Evolutionary conservation across 2,888 invertebrate genomes (phyloP).

Genomic region (Callosobruchus maculatus): DNA sequence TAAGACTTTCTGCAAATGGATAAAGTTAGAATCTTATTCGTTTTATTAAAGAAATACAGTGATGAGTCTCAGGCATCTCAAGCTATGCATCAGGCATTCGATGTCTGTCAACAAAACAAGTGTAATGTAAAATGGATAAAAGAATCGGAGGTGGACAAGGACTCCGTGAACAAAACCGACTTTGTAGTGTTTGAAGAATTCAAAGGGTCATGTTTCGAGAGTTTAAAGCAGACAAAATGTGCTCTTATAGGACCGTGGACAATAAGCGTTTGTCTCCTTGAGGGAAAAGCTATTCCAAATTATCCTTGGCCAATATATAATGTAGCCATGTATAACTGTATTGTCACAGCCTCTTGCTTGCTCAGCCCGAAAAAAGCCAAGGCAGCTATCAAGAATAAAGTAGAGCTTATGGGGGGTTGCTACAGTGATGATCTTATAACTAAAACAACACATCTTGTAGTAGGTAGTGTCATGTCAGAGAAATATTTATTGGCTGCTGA

Average conservation of each 20-base stretch:
- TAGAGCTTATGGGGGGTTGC: constrained; percentile 75
- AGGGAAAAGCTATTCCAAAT: constrained; percentile 70
- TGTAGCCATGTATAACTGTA: constrained; percentile 72
- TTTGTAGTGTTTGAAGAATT: constrained; percentile 79
- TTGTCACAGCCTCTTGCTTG: constrained; percentile 59
- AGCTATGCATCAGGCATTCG: constrained; percentile 60
- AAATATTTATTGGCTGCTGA: constrained; percentile 76
- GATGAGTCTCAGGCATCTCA: constrained; percentile 56
- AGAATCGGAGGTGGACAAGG: constrained; percentile 56
- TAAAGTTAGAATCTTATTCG: constrained; percentile 46
- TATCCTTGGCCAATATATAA: constrained; percentile 74
- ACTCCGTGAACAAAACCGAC: constrained; percentile 61
- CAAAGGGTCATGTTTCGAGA: constrained; percentile 67
- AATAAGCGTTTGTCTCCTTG: constrained; percentile 68
- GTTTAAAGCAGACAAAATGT: constrained; percentile 61
- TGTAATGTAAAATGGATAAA: constrained; percentile 62
- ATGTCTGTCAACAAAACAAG: constrained; percentile 55
- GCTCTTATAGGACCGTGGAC: constrained; percentile 83
- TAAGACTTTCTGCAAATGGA: constrained; percentile 21
- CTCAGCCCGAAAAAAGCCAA: constrained; percentile 44
- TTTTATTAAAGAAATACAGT: constrained; percentile 52
- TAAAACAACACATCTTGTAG: constrained; percentile 77
- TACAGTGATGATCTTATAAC: constrained; percentile 62
- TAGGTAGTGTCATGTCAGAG: constrained; percentile 70
- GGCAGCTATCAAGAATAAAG: constrained; percentile 59